Base-by-base conservation (phyloP, 2,888 invertebrate species). In the Eristalinus sepulchralis region DNA sequence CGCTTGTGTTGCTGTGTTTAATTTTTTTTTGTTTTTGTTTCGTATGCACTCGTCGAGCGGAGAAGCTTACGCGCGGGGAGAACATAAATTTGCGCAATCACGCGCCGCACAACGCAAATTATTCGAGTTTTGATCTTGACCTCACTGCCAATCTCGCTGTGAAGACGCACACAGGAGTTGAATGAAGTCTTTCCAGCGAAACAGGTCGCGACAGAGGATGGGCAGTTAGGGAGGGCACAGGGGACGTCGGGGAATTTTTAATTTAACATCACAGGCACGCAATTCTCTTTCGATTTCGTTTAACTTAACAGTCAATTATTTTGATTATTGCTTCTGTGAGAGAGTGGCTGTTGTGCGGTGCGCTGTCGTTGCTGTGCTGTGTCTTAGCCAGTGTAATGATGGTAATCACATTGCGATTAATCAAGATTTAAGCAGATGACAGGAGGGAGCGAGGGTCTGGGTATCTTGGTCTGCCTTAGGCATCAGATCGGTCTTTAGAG, bases 121-220 rank as follows among this genome's bases (percentile, higher is more conserved):
- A 70, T 70, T 55, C 39, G n/a, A 82, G 59, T 71, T 73, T 47
- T 47, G 79, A 59, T 79, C 79, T 83, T 78, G 78, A 78, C 78
- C 77, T 72, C 78, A 17, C 17, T 47, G 17, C 47, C 39, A 3
- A 0, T 39, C 47, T 47, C 17, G 17, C 47, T 47, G 47, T 47
- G 47, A 47, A 17, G 47, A 47, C 34, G 53, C 47, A 36, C 34
- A 63, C 47, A 36, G 11, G 22, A 53, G 4, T 53, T n/a, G 34
- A 53, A 62, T 62, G 55, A 31, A 47, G 47, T 47, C 47, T 47
- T 47, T 47, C n/a, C 47, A 47, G 47, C 47, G 17, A 34, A 47
- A 47, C 47, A 8, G 17, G 47, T 47, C 17, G 39, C 13, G 36
- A 13, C 6, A 4, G 31, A 6, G 4, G 31, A 31, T 31, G 31